These are phyloP conservation scores for Loxodonta africana DNA, from an alignment of 2,113 vertebrate species.

Conservation along the genomic window DNA sequence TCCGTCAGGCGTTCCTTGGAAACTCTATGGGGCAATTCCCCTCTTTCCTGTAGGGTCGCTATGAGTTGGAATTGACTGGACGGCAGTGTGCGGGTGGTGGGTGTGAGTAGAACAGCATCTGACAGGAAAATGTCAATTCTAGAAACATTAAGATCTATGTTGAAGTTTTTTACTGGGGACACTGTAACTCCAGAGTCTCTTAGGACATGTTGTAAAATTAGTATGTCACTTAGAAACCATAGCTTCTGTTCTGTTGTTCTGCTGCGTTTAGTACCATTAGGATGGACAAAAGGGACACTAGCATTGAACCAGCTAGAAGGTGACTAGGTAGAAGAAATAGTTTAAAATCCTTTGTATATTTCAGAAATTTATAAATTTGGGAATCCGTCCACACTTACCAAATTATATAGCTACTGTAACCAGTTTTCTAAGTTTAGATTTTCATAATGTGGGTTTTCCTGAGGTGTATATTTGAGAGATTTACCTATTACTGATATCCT, in stretches of 20 bases:
- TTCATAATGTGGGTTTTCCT: conserved; percentile 24
- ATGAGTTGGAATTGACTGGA: no score
- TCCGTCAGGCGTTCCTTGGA: no score
- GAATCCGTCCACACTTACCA: not conserved
- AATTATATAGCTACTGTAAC: not conserved
- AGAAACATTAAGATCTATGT: not conserved
- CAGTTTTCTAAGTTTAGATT: conserved; percentile 37
- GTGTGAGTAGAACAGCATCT: not conserved
- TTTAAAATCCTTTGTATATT: not conserved
- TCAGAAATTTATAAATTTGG: conserved; percentile 27
- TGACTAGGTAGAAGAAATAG: not conserved
- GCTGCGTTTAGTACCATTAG: conserved; percentile 27
- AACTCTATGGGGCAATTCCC: no score
- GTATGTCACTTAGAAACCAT: not conserved
- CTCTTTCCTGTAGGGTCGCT: no score
- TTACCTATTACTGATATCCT: not conserved
- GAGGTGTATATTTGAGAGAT: conserved; percentile 2
- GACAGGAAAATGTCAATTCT: not conserved
- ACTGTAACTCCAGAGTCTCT: conserved; percentile 1
- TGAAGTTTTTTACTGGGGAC: not conserved
- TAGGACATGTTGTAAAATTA: not conserved
- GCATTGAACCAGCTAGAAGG: not conserved
- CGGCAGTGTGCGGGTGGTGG: no score
- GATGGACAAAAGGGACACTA: not conserved
- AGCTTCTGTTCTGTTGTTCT: not conserved